Evolutionary conservation across 2,797 vertebrate genomes (phyloP), one percentile per base, ranked within the genome.

Genomic region (Phylloscopus collybita): DNA sequence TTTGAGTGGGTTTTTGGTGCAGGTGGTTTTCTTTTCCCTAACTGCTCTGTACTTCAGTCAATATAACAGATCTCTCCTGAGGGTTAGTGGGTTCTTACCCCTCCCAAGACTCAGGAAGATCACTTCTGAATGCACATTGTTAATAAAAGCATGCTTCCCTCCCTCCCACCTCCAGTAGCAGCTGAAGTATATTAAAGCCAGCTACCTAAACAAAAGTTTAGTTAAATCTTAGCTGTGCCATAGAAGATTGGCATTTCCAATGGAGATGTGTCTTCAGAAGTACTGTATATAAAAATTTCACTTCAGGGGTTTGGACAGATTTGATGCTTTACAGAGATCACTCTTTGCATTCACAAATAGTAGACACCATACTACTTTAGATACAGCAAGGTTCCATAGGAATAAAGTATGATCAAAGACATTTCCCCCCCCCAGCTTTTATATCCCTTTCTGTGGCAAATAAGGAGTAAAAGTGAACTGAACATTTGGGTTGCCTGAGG

Each of bases 401-500:
- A 44, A 49, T 61, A 73, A 88, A 90, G 73, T n/a, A 75, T 36
- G 54, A 96, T 96, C 60, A 96, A 97, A 97, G 54, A 32, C 85
- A 49, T 59, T 60, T 67, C 65, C 93, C 95, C 4, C 44, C 4
- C 6, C 74, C 60, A 49, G 29, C 53, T 96, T 97, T 96, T 81
- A 82, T 85, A 82, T 45, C 54, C 10, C 71, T 96, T 91, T 78
- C 76, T 94, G 56, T 95, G 44, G 45, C 50, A 96, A 89, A 96
- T 96, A 92, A 95, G 67, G 67, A 95, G 60, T 75, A 97, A 97
- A 97, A 84, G 78, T 90, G 73, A 96, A 92, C 18, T n/a, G 95
- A 97, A 93, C 95, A 97, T 93, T 97, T 96, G 90, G 72, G 79
- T 97, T 97, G 97, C 97, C 97, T 42, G 54, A 96, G 97, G 97